Evolutionary conservation across 2,113 vertebrate genomes (phyloP).

Genomic region (Mixornis gularis): DNA sequence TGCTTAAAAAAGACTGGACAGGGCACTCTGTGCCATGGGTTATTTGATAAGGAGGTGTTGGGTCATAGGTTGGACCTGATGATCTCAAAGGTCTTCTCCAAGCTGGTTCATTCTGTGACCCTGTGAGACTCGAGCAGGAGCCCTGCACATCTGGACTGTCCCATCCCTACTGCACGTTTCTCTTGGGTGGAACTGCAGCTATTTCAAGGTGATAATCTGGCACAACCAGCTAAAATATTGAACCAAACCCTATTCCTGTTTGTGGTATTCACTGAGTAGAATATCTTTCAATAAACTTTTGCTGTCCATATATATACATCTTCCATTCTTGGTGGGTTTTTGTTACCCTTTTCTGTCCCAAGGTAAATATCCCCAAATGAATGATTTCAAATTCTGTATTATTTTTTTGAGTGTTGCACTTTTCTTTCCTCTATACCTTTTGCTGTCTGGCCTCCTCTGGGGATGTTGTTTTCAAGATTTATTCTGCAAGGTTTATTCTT

Average conservation of each 20-base stretch:
- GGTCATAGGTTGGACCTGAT: not conserved
- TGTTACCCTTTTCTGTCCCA: not conserved
- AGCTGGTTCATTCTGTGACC: not conserved
- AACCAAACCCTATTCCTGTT: not conserved
- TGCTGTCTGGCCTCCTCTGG: not conserved
- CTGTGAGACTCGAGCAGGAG: not conserved
- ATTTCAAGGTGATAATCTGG: not conserved
- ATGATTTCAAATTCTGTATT: not conserved
- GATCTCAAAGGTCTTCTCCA: not conserved
- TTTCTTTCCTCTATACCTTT: not conserved
- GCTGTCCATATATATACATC: not conserved
- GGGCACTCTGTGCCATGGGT: not conserved
- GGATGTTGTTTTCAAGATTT: not conserved
- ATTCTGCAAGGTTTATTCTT: not conserved
- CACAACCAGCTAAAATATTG: not conserved
- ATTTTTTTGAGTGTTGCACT: not conserved
- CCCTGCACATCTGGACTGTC: not conserved
- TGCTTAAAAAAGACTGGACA: not conserved
- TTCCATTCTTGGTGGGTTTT: not conserved
- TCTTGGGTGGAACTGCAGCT: not conserved
- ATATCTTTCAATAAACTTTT: not conserved
- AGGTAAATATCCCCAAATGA: not conserved
- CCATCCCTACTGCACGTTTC: accelerated
- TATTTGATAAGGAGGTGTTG: not conserved
- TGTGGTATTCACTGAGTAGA: not conserved